Evolutionary conservation across 2,797 vertebrate genomes (phyloP).

Genomic region (Nyctalus aviator): DNA sequence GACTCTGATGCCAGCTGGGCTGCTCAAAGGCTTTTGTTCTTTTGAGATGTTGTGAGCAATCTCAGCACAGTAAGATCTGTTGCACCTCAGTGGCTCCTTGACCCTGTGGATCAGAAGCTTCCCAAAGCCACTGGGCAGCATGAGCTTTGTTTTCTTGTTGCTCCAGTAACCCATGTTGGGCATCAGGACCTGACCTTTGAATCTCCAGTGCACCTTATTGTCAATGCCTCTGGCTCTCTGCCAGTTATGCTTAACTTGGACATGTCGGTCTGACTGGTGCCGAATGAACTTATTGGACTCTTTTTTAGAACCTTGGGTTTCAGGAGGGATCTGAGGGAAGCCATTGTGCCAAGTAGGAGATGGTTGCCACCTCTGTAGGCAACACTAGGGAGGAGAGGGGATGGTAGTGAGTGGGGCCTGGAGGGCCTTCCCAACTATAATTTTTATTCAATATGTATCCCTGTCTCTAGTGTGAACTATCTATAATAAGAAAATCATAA

Average conservation of each 20-base stretch:
- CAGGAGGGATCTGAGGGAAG: background rate
- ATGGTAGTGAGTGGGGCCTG: background rate
- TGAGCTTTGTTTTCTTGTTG: background rate
- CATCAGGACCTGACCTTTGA: background rate
- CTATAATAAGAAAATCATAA: background rate
- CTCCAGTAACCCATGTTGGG: background rate
- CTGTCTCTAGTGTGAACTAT: background rate
- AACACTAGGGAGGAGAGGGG: conserved; percentile 45
- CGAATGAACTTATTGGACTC: background rate
- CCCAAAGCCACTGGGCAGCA: background rate
- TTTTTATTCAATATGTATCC: background rate
- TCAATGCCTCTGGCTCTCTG: background rate
- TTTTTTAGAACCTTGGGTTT: background rate
- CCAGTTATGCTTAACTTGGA: background rate
- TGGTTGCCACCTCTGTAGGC: background rate
- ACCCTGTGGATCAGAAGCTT: background rate
- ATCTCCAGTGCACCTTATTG: no score
- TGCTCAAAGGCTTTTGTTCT: background rate
- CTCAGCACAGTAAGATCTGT: background rate
- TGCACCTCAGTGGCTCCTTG: background rate
- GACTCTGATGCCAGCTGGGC: background rate
- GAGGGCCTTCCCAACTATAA: conserved; percentile 61
- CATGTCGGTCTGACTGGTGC: background rate
- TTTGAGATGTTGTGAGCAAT: background rate
- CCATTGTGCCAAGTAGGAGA: background rate